These are phyloP conservation scores for Gandaritis pyraliata DNA, from an alignment of 2,888 invertebrate genomes.

Conservation along the genomic window DNA sequence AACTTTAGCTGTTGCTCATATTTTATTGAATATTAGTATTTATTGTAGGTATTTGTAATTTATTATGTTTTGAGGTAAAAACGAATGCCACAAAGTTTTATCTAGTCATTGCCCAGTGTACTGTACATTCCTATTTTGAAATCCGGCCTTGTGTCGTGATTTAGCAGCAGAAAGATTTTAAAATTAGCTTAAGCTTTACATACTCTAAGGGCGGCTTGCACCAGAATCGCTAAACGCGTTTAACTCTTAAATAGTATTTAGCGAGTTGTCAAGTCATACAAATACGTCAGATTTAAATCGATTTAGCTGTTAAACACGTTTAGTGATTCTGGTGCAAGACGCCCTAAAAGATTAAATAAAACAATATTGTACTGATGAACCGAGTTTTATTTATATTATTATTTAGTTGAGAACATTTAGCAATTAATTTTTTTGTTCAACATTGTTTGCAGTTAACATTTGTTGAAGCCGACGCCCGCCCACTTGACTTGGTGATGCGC, in stretches of 20 bases:
- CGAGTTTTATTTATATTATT: conserved; percentile 19
- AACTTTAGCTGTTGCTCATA: conserved; percentile 32
- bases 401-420: neutral
- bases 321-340: too few relatives aligned
- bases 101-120: conserved; percentile 51
- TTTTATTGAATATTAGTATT: conserved; percentile 33
- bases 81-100: conserved; percentile 28
- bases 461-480: too few relatives aligned
- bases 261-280: too few relatives aligned
- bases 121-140: conserved; percentile 39
- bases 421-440: too few relatives aligned
- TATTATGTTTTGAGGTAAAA: conserved; percentile 21
- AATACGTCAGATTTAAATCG: too few relatives aligned
- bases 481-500: too few relatives aligned
- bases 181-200: conserved; percentile 33
- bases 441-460: too few relatives aligned
- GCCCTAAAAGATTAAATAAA: conserved; percentile 33
- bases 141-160: neutral
- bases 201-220: too few relatives aligned
- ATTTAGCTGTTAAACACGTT: too few relatives aligned
- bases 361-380: conserved; percentile 33
- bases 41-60: conserved; percentile 18
- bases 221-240: too few relatives aligned
- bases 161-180: conserved; percentile 12
- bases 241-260: too few relatives aligned